A percentile compares a stretch with the other conserved stretches of the same genome.
These are phyloP conservation scores for Thecocarcelia acutangulata DNA, from an alignment of 2,888 invertebrate genomes.

Conservation along the genomic window DNA sequence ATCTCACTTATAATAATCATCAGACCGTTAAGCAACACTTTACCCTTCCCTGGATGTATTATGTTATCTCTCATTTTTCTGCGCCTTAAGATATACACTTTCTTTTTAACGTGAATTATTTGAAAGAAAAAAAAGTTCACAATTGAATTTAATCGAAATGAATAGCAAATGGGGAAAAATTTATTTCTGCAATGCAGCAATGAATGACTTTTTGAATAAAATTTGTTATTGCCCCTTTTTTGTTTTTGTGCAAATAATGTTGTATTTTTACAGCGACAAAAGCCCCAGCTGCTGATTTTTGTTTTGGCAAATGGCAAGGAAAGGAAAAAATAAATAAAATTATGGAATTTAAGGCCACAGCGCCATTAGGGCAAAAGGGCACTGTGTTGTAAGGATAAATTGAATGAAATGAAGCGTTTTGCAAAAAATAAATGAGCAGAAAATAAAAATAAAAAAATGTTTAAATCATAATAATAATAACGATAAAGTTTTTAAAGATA, in stretches of 20 bases:
- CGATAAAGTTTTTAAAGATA: not conserved
- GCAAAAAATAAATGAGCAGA: not conserved
- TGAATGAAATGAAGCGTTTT: constrained; percentile 34
- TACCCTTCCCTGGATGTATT: constrained; percentile 13
- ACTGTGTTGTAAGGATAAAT: not conserved
- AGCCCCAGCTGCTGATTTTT: constrained; percentile 1
- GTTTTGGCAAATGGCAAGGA: not conserved
- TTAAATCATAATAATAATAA: not conserved
- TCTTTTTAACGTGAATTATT: not conserved
- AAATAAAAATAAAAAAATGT: not conserved
- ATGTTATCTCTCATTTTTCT: not conserved
- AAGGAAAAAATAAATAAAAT: not conserved
- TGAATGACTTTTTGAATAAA: not conserved
- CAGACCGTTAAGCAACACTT: constrained; percentile 33
- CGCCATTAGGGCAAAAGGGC: constrained; percentile 41
- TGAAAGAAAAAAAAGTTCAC: constrained; percentile 6
- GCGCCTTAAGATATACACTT: constrained; percentile 11
- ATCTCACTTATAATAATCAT: constrained; percentile 24
- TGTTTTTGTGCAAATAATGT: constrained; percentile 5
- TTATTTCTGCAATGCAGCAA: constrained; percentile 23
- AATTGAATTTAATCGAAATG: not conserved
- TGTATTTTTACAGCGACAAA: not conserved
- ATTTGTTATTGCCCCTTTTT: not conserved
- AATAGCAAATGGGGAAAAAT: not conserved
- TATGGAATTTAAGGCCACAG: constrained; percentile 21